Base-by-base conservation (phyloP, 1,140 invertebrate species). In the Heliconius congener region DNA sequence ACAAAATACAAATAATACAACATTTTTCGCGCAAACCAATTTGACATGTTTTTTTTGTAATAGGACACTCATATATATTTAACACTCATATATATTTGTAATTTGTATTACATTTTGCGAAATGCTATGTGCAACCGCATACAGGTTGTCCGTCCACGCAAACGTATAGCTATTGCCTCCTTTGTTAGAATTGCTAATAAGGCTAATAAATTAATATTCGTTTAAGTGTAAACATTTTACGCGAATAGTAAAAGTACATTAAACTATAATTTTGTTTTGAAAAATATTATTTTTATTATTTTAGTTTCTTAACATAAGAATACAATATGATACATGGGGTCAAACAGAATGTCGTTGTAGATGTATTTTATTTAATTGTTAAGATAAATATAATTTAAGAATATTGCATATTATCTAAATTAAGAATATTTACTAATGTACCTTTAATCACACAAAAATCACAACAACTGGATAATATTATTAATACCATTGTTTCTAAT, bases 1-100 rank as follows among this genome's bases (percentile, higher is more conserved):
- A 92, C 87, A 94, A 91, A 93, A 81, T 78, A 86, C 30, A 85
- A 85, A 87, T 85, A 86, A 88, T 88, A 89, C 60, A 66, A 66
- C 60, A 66, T 30, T 83, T 50, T 46, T 66, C 76, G 78, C 74
- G 76, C 39, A 66, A 71, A 76, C 30, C 77, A 60, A 79, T 79
- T 52, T 50, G 66, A 74, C 60, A 19, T 5, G 60, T 66, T 66
- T 1, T 34, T 37, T 30, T 66, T 66, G 60, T 66, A 30, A 27
- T 30, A 57, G 6, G 8, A n/a, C 55, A 57, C 6, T 57, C 42
- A 46, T 57, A n/a, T 72, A 37, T 19, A 72, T 72, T 39, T 39
- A 72, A n/a, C 1, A 70, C 11, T n/a, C n/a, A n/a, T n/a, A n/a
- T n/a, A n/a, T n/a, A 34, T 39, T 57, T 74, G 55, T 60, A 74